These are phyloP conservation scores for Setophaga coronata DNA, from an alignment of 2,113 vertebrate genomes.

Conservation along the genomic window DNA sequence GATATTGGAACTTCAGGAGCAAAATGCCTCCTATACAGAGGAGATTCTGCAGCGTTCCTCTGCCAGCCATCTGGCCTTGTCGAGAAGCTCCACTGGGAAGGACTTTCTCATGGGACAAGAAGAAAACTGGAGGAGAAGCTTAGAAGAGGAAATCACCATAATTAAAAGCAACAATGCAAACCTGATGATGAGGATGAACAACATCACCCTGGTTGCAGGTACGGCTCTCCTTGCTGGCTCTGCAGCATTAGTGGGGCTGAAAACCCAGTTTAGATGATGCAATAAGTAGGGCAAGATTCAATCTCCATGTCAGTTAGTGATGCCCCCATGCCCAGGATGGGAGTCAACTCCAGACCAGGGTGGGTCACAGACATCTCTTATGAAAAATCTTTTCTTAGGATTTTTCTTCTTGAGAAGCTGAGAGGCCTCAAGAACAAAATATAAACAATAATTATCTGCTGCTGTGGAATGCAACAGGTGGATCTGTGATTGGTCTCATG, in stretches of 20 bases:
- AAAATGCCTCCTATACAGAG: neutral
- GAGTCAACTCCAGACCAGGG: neutral
- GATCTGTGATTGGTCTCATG: no score
- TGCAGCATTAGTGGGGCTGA: neutral
- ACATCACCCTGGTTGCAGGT: slow-evolving; percentile 46
- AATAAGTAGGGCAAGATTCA: neutral
- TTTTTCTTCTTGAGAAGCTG: no score
- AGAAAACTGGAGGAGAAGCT: slow-evolving; percentile 12
- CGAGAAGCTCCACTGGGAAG: accelerated
- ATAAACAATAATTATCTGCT: no score
- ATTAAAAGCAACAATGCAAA: slow-evolving; percentile 46
- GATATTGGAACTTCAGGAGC: neutral
- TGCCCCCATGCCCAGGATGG: neutral
- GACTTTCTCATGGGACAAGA: neutral
- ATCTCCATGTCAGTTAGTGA: neutral
- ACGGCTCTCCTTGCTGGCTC: neutral
- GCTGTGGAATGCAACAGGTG: no score
- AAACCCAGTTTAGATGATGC: neutral
- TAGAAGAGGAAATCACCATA: slow-evolving; percentile 7
- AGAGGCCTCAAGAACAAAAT: no score
- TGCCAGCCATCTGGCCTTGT: neutral
- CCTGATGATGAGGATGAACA: slow-evolving; percentile 45
- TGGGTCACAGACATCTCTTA: no score
- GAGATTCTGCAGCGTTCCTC: neutral
- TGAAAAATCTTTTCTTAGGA: no score